A percentile compares a stretch with the other conserved stretches of the same genome.
Evolutionary conservation across 2,797 vertebrate species (phyloP).

Genomic region (Lates japonicus): DNA sequence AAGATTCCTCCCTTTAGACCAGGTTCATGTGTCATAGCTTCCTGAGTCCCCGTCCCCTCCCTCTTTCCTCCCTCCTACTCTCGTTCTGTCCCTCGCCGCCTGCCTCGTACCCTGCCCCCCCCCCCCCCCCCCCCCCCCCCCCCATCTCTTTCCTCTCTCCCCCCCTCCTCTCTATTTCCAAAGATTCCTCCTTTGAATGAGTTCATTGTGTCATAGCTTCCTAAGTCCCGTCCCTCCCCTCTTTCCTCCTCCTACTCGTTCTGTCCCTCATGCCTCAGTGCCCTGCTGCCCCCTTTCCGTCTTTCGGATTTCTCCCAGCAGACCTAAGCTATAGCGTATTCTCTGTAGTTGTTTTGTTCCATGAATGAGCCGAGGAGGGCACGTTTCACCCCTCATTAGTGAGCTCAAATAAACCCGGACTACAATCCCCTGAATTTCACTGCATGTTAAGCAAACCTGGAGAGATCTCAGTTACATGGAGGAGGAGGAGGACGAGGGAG

Average conservation of each 20-base stretch:
- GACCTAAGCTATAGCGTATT: constrained; percentile 38
- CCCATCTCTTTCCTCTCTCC: background rate
- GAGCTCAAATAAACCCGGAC: constrained; percentile 1
- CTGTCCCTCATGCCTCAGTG: constrained; percentile 26
- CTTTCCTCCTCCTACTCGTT: constrained; percentile 25
- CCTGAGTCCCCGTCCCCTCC: constrained; percentile 5
- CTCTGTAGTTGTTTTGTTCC: constrained; percentile 55
- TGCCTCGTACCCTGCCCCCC: constrained; percentile 16
- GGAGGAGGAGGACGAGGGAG: background rate
- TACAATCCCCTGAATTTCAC: constrained; percentile 6
- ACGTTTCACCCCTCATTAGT: constrained; percentile 46
- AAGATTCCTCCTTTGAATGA: constrained; percentile 41
- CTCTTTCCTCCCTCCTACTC: constrained; percentile 12
- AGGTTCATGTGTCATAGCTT: constrained; percentile 39
- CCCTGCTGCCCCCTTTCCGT: constrained; percentile 5
- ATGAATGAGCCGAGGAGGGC: constrained; percentile 22
- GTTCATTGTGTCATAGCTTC: constrained; percentile 42
- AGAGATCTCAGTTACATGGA: constrained; percentile 5
- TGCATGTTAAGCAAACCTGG: background rate
- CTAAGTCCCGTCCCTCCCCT: constrained; percentile 4
- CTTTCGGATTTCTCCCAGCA: constrained; percentile 50
- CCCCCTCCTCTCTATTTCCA: constrained; percentile 15
- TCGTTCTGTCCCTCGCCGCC: constrained; percentile 23
- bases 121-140: constrained; percentile 4
- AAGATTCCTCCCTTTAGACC: constrained; percentile 38